Percentiles rank a stretch among this genome's conserved stretches.
These are phyloP conservation scores for Simalia tracyae DNA, from an alignment of 2,797 vertebrate species.

Conservation along the genomic window DNA sequence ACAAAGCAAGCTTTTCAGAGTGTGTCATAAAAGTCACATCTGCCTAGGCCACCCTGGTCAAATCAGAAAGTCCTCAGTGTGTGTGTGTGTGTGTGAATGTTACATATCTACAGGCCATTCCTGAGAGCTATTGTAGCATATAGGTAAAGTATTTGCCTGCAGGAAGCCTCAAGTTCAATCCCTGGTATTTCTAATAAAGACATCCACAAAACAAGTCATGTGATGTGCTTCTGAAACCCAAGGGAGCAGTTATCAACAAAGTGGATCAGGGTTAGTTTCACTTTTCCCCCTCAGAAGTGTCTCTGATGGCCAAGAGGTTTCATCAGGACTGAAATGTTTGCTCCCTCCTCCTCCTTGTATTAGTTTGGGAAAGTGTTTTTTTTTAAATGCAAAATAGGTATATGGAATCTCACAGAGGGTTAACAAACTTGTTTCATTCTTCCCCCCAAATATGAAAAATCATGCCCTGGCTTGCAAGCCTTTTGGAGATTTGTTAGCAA, in stretches of 20 bases:
- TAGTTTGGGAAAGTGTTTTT: not conserved
- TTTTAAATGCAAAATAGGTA: not conserved
- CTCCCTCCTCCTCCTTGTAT: not conserved
- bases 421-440: not conserved
- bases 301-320: not conserved
- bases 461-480: not conserved
- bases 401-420: not conserved
- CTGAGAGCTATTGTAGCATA: not conserved
- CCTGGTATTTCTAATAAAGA: not conserved
- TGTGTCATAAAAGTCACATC: constrained; percentile 40
- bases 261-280: not conserved
- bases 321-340: not conserved
- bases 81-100: not conserved
- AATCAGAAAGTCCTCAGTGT: constrained; percentile 10
- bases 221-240: not conserved
- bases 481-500: not conserved
- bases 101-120: not conserved
- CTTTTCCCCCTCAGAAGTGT: not conserved
- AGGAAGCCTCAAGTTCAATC: not conserved
- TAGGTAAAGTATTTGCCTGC: not conserved
- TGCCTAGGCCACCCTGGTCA: constrained; percentile 33
- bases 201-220: not conserved
- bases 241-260: not conserved
- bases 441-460: not conserved
- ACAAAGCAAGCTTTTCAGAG: constrained; percentile 62